Percentiles rank a stretch among this genome's conserved stretches.
phyloP scores from a whole-genome alignment of 2,113 vertebrate species.

The Motacilla alba region DNA sequence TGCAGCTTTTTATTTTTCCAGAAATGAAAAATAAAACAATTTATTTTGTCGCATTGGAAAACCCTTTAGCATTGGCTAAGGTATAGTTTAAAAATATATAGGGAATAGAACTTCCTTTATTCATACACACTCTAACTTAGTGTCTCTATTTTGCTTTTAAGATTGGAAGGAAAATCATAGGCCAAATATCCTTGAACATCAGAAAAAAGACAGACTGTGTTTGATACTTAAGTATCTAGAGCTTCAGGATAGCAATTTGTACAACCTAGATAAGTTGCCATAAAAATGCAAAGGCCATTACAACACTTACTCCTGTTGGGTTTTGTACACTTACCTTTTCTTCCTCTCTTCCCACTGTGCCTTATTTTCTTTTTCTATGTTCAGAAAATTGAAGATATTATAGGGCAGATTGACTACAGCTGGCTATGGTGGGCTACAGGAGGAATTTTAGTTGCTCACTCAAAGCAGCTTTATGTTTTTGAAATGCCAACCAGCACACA shows the following conservation, averaged over 20 bases:
- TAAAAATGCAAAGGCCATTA: neutral
- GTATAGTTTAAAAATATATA: neutral
- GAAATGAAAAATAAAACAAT: neutral
- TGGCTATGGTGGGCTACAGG: neutral
- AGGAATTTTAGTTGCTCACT: neutral
- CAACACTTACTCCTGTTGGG: neutral
- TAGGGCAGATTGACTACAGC: neutral
- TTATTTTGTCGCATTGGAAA: neutral
- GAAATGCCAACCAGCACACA: neutral
- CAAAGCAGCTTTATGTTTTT: neutral
- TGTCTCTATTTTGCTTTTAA: neutral
- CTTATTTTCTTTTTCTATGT: neutral
- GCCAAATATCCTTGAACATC: neutral
- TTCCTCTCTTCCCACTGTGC: neutral
- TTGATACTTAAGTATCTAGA: neutral
- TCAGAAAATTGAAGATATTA: neutral
- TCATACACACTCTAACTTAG: neutral
- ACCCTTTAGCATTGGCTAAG: neutral
- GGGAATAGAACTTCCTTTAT: neutral
- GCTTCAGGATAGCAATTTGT: neutral
- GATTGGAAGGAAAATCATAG: neutral
- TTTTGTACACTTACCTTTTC: accelerated
- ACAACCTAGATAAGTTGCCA: neutral
- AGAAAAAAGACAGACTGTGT: neutral
- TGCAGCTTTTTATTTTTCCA: neutral